Evolutionary conservation across 2,888 invertebrate genomes (phyloP), one percentile per base, ranked within the genome.

Genomic region (Prosapia bicincta): DNA sequence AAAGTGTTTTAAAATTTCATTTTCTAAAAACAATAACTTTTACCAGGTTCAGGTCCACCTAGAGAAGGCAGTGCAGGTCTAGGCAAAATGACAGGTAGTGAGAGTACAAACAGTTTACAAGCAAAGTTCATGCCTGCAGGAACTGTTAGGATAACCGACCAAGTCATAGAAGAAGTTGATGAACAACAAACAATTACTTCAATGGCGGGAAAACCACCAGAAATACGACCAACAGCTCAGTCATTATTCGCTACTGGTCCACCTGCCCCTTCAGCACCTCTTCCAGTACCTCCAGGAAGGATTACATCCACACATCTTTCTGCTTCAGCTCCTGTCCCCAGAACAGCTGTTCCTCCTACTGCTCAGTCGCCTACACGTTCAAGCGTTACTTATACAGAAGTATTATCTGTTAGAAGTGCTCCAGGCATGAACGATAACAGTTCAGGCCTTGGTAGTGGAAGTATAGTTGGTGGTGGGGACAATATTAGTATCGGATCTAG

Each of bases 171-270:
- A 79, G 87, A 87, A 79, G 86, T 86, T 0, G 95, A 95, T 82
- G 95, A 95, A 82, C 94, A 95, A 84, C 87, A 90, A 82, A 95
- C 94, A 10, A 91, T 94, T 77, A 93, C 92, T 5, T 94, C 94
- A 67, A 89, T 90, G 86, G 78, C 77, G 24, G 75, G 77, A 7
- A 76, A 72, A 66, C 75, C 68, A n/a, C 79, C 79, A 9, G 81
- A 81, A 67, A 73, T 73, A 7, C 76, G 81, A 20, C 80, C 80
- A 5, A 79, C 78, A 3, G 81, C 81, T 25, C 78, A 79, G 23
- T 69, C 69, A 67, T 23, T 43, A 67, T 28, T 13, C 23, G 25
- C 20, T 13, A 23, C 38, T n/a, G 68, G 69, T 3, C 73, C 68
- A 1, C 91, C 77, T 88, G 89, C 1, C 91, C 92, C 5, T 87